Percentiles rank a stretch among this genome's conserved stretches.
Evolutionary conservation across 1,140 invertebrate species (phyloP).

Genomic region (Eriosoma lanigerum): DNA sequence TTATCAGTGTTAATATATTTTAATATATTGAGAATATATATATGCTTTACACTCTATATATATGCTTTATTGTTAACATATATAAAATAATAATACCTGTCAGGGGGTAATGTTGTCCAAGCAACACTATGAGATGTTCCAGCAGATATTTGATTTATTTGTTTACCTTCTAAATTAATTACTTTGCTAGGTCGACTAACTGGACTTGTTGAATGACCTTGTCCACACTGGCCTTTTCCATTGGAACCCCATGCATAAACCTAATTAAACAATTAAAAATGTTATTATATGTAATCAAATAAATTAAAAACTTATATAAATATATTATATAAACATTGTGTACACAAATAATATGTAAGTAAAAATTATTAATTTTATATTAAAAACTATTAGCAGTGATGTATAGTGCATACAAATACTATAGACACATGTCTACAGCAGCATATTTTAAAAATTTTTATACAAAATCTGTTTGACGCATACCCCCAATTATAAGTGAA

Average conservation of each 20-base stretch:
- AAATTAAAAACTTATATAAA: not conserved
- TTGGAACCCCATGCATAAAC: slow-evolving; percentile 72
- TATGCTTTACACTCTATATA: no score
- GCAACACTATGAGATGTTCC: slow-evolving; percentile 71
- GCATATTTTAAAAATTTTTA: not conserved
- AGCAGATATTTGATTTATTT: slow-evolving; percentile 68
- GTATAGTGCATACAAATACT: not conserved
- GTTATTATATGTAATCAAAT: not conserved
- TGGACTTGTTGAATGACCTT: slow-evolving; percentile 68
- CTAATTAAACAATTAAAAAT: slow-evolving; percentile 56
- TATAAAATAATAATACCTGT: slow-evolving; percentile 57
- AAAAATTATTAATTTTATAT: no score
- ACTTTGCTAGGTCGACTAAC: slow-evolving; percentile 67
- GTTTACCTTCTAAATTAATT: slow-evolving; percentile 64
- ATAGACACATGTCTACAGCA: not conserved
- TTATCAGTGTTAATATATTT: no score
- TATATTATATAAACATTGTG: no score
- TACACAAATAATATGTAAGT: no score
- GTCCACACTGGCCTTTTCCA: slow-evolving; percentile 72
- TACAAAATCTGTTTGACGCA: not conserved
- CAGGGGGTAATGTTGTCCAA: slow-evolving; percentile 67
- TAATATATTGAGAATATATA: no score
- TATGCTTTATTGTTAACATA: no score
- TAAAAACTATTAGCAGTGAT: not conserved
- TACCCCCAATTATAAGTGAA: no score